Base-by-base conservation (phyloP, 37 sponge, comb jelly and placozoan genomes). In the Hexactinellida sp. region DNA sequence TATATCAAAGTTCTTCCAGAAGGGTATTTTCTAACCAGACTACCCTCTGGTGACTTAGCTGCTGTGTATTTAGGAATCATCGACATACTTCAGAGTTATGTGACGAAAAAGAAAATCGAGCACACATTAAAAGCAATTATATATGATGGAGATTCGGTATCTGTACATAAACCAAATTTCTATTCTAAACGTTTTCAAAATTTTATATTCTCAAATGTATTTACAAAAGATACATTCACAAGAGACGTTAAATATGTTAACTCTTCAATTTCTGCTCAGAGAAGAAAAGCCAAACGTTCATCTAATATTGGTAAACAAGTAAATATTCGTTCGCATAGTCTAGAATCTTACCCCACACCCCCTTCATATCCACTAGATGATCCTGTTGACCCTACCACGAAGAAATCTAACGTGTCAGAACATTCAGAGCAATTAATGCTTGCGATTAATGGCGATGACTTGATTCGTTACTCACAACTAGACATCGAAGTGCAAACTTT, bases 11-110 rank as follows among this genome's bases (percentile, higher is more conserved):
- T 3, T 25, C 76, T 63, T 23, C 76, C 76, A 10, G 76, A 63
- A 63, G 76, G 76, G 5, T 63, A 63, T 63, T 32, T 63, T 63
- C 34, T 63, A 25, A 23, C 76, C 13, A 63, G 76, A n/a, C 76
- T 63, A 7, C 76, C 76, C 5, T 63, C 55, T 19, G 96, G 96
- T 3, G 91, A 94, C 24, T 83, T 88, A 37, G 90, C 94, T 37
- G 55, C 95, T 36, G 39, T 98, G 0, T 98, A 89, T 87, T 41
- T 98, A 21, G 99, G 99, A 0, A 90, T 98, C 52, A 98, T 98
- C 85, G 99, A 98, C 83, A 95, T 98, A 36, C 87, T 98, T 0
- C 99, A 98, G 52, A 94, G 94, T 88, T 98, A 98, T 89, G 82
- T 93, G 76, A 84, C 94, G 28, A 91, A 91, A 82, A 98, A 98